Conservation (phyloP, 2,888 invertebrate species). For the Synanthedon tipuliformis region DNA sequence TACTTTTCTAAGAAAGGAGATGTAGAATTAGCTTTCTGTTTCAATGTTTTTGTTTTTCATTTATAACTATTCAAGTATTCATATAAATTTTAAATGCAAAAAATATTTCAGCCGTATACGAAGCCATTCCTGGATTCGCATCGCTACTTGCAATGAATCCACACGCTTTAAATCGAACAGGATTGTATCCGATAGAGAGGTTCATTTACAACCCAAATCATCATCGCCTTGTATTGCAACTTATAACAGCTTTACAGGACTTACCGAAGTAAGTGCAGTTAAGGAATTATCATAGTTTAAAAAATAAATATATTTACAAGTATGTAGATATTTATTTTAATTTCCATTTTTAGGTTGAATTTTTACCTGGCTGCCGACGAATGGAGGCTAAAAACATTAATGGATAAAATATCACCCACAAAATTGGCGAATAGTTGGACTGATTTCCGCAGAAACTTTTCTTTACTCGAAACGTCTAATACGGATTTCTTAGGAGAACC, state of each 20-base stretch:
- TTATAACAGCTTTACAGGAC: slow-evolving; percentile 65
- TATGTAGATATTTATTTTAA: neutral
- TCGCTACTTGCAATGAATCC: slow-evolving; percentile 64
- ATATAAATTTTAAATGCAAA: too few relatives aligned
- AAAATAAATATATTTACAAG: too few relatives aligned
- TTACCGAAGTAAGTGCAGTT: slow-evolving; percentile 57
- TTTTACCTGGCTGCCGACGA: slow-evolving; percentile 69
- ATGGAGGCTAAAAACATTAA: slow-evolving; percentile 63
- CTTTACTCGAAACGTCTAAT: slow-evolving; percentile 51
- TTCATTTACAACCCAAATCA: slow-evolving; percentile 54
- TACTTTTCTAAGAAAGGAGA: too few relatives aligned
- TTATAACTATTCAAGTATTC: too few relatives aligned
- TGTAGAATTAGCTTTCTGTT: too few relatives aligned
- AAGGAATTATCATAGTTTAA: neutral
- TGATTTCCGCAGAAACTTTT: slow-evolving; percentile 57
- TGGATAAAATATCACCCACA: slow-evolving; percentile 38
- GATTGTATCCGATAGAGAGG: slow-evolving; percentile 48
- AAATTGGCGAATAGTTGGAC: slow-evolving; percentile 59
- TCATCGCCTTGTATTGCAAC: slow-evolving; percentile 57
- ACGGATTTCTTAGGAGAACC: slow-evolving; percentile 64
- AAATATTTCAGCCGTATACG: slow-evolving; percentile 55
- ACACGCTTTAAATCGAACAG: slow-evolving; percentile 57
- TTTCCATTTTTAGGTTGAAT: slow-evolving; percentile 47
- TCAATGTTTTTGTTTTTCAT: too few relatives aligned
- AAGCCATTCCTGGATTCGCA: slow-evolving; percentile 64